Base-by-base conservation (phyloP, 2,888 invertebrate species). In the Xylota sylvarum region DNA sequence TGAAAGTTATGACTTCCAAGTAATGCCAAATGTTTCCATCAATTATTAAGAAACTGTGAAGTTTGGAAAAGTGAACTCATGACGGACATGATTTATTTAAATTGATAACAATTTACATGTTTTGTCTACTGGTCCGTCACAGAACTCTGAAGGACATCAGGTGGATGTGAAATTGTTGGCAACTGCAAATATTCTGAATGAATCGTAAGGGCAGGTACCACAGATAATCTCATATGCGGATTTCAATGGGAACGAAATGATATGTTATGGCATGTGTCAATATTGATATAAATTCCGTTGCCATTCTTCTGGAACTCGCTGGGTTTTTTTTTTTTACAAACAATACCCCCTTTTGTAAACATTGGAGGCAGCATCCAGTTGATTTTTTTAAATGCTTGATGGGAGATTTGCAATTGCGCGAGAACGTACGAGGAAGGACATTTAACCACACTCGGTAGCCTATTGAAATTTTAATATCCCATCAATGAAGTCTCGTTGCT, bases 191-290 rank as follows among this genome's bases (percentile, higher is more conserved):
- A 86, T 72, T 70, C 3, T 1, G 23, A 50, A 55, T 40, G 72
- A 72, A 40, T 67, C 79, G 35, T 48, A 65, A 60, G 70, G 70
- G 55, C 77, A 81, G 76, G 78, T 86, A 78, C 77, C 78, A 82
- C 62, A 82, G 77, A 86, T 82, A 78, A 73, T 73, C 67, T 77
- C 81, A 82, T 85, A 85, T 85, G 85, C 12, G 67, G 58, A 78
- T 73, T 86, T 82, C 86, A 77, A 76, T 85, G 76, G 67, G 76
- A 76, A 78, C 27, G 58, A 73, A 74, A 77, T 80, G 81, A 82
- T 86, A 82, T 86, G 82, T 82, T 86, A 86, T 86, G 82, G 82
- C 77, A 86, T 82, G 73, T 82, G 86, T 86, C 86, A 86, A 86
- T 86, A 86, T 86, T 86, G 86, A 72, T 43, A 73, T 64, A 78